A percentile compares a stretch with the other conserved stretches of the same genome.
Conservation (phyloP, 2,888 invertebrate genomes). For the Eulithis prunata region DNA sequence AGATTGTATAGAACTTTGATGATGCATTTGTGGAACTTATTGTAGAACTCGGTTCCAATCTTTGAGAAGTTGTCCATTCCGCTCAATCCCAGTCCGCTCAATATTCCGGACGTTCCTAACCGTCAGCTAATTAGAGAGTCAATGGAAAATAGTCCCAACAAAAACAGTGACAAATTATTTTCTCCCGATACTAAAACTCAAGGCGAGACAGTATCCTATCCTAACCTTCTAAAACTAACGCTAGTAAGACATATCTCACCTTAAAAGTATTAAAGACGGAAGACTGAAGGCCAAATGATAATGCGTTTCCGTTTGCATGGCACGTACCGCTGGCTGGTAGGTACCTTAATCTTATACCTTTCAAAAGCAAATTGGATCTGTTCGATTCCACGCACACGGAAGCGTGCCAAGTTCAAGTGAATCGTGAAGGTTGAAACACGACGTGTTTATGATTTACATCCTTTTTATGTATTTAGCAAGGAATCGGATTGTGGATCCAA, state of each 20-base stretch:
- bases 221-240: no score
- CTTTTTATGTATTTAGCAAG: conserved; percentile 2
- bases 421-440: conserved; percentile 18
- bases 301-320: conserved; percentile 1
- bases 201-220: neutral
- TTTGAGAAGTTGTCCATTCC: no score
- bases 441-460: conserved; percentile 11
- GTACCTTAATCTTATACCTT: conserved; percentile 11
- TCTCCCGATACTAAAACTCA: neutral
- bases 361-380: conserved; percentile 21
- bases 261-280: neutral
- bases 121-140: no score
- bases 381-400: conserved; percentile 19
- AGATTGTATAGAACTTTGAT: no score
- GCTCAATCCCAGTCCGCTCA: no score
- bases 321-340: neutral
- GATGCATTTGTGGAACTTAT: no score
- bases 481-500: neutral
- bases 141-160: no score
- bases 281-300: conserved; percentile 6
- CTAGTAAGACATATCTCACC: neutral
- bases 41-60: no score
- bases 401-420: conserved; percentile 15
- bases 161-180: neutral
- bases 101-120: no score